Evolutionary conservation across 2,113 vertebrate species (phyloP), one percentile per base, ranked within the genome.

Genomic region (Silurus meridionalis): DNA sequence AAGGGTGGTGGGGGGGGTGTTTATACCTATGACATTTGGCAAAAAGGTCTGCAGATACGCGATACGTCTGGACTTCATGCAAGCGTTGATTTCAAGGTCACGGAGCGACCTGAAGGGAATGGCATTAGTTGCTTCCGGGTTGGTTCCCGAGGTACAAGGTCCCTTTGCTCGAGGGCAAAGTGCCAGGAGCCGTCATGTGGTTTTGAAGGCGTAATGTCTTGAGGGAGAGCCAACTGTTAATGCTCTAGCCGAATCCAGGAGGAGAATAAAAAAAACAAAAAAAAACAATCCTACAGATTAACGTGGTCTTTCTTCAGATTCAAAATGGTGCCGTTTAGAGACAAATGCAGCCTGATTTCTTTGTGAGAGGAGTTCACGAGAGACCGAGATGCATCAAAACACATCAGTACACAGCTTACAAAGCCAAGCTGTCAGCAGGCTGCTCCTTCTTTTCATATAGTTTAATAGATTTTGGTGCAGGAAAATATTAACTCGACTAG

Each of bases 341-440:
- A 60, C 21, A n/a, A 74, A 72, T 48, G 14, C 53, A 23, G 48
- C 25, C 74, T 17, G 14, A 57, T n/a, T 57, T 52, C 67, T 85
- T 79, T 61, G 8, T 37, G 52, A 79, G 50, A 78, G 25, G 52
- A 48, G 21, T 64, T 85, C 58, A 77, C 60, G 72, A 53, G 53
- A 80, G 64, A n/a, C 61, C 46, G 48, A 79, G 66, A 64, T 50
- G 46, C 37, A 80, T 71, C 52, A 75, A 61, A 85, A 80, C 6
- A 37, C 48, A 61, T 80, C 25, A 8, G 28, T 55, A 8, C 14
- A 55, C 64, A 57, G 21, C 23, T 66, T 75, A 78, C 83, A 80
- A 46, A 57, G 64, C 81, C 74, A 78, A 53, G 48, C 23, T 46
- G n/a, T 79, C 57, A 64, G 50, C 60, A n/a, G 8, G 15, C 10